Conservation (phyloP, 2,888 invertebrate species). For the Chloroclystis v-ata region DNA sequence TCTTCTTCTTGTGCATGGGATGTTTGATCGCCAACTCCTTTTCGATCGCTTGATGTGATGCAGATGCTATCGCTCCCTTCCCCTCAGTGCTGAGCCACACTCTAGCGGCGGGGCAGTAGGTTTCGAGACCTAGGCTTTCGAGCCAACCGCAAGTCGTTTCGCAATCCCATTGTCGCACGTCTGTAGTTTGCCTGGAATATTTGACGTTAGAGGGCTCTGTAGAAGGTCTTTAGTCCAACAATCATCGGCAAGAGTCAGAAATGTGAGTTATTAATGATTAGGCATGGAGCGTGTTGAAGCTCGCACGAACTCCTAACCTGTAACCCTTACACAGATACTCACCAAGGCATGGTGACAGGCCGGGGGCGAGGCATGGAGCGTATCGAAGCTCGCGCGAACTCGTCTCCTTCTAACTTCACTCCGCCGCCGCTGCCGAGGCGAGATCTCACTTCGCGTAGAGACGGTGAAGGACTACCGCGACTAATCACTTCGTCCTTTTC, state of each 20-base stretch:
- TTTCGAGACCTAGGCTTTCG: constrained; percentile 84
- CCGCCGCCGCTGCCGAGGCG: constrained; percentile 83
- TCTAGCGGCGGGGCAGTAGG: constrained; percentile 87
- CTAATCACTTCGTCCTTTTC: constrained; percentile 71
- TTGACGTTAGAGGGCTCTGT: constrained; percentile 40
- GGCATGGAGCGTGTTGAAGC: constrained; percentile 83
- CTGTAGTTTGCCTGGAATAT: constrained; percentile 80
- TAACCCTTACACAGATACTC: constrained; percentile 67
- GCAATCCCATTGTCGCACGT: constrained; percentile 88
- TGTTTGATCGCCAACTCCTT: constrained; percentile 91
- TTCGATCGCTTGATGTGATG: constrained; percentile 89
- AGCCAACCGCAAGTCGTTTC: constrained; percentile 91
- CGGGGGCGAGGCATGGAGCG: constrained; percentile 83
- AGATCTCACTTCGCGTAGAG: constrained; percentile 81
- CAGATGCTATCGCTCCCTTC: constrained; percentile 80
- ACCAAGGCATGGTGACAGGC: constrained; percentile 65
- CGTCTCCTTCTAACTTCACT: constrained; percentile 81
- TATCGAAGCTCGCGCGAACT: constrained; percentile 84
- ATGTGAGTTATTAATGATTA: too few species aligned
- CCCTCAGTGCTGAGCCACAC: constrained; percentile 90
- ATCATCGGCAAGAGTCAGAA: too few species aligned
- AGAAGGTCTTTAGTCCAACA: too few species aligned
- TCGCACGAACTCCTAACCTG: constrained; percentile 83
- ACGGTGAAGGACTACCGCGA: constrained; percentile 74
- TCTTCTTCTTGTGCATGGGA: constrained; percentile 93